phyloP scores from a whole-genome alignment of 1,140 invertebrate genomes.

The Acromyrmex charruanus region DNA sequence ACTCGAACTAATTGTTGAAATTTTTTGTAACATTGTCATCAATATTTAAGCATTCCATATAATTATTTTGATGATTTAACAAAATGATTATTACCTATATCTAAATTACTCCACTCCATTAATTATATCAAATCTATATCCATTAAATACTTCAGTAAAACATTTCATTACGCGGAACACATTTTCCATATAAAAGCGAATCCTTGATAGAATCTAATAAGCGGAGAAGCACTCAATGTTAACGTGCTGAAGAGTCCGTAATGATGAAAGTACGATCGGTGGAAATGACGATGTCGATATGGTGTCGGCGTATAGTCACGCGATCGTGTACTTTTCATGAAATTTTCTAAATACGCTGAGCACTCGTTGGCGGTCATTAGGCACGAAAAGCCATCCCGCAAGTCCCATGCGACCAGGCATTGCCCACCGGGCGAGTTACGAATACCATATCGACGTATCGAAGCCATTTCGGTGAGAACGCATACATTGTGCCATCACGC shows the following conservation, averaged over 20 bases:
- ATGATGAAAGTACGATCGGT: conserved; percentile 2
- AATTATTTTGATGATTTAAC: no score
- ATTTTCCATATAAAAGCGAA: neutral
- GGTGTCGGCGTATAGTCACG: conserved; percentile 44
- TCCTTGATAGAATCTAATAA: neutral
- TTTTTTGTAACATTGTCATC: no score
- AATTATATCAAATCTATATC: no score
- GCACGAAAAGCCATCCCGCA: conserved; percentile 42
- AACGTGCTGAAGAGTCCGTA: neutral
- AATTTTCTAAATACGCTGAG: conserved; percentile 54
- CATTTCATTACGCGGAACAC: neutral
- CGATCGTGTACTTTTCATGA: conserved; percentile 61
- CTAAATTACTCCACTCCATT: no score
- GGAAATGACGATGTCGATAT: conserved; percentile 4
- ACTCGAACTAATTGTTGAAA: no score
- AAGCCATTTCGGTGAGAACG: conserved; percentile 20
- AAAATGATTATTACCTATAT: no score
- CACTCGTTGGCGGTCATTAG: conserved; percentile 45
- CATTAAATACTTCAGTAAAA: no score
- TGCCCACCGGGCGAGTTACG: conserved; percentile 5
- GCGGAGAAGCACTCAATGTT: neutral
- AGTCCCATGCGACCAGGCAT: conserved; percentile 3
- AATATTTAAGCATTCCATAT: no score
- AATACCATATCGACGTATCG: conserved; percentile 39
- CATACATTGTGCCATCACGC: conserved; percentile 18